A percentile compares a stretch with the other conserved stretches of the same genome.
Evolutionary conservation across 2,113 vertebrate genomes (phyloP).

Genomic region (Syngnathus typhle): DNA sequence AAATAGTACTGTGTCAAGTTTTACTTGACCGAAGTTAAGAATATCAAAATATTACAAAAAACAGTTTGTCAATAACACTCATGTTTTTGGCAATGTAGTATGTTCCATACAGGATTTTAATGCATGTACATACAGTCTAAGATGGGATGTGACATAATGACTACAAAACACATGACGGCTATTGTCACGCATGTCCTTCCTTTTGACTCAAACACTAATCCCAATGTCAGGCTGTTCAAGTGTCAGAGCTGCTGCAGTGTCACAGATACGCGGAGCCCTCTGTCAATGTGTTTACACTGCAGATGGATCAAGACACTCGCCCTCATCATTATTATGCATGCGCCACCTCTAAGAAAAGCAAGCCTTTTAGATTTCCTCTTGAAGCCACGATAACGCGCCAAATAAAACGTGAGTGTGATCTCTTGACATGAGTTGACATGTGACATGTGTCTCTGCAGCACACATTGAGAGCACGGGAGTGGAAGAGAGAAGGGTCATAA

Average conservation of each 20-base stretch:
- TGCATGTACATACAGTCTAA: no score
- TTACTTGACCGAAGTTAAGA: no score
- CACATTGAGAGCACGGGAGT: not conserved
- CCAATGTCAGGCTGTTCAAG: not conserved
- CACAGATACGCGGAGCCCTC: conserved; percentile 25
- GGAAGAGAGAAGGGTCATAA: not conserved
- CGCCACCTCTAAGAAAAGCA: conserved; percentile 6
- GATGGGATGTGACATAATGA: not conserved
- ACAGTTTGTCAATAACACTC: no score
- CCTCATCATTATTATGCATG: conserved; percentile 5
- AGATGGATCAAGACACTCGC: conserved; percentile 16
- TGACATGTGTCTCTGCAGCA: not conserved
- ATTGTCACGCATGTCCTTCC: not conserved
- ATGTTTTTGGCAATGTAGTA: no score
- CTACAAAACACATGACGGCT: no score
- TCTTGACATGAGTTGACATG: conserved; percentile 7
- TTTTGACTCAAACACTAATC: not conserved
- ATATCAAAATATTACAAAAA: no score
- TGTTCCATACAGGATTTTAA: no score
- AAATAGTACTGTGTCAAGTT: no score
- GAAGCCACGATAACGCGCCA: conserved; percentile 1
- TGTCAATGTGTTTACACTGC: conserved; percentile 19
- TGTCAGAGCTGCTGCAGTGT: conserved; percentile 21
- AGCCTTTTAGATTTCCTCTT: conserved; percentile 13
- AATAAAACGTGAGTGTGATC: not conserved